Base-by-base conservation (phyloP, 2,888 invertebrate genomes). In the Euplexia lucipara region DNA sequence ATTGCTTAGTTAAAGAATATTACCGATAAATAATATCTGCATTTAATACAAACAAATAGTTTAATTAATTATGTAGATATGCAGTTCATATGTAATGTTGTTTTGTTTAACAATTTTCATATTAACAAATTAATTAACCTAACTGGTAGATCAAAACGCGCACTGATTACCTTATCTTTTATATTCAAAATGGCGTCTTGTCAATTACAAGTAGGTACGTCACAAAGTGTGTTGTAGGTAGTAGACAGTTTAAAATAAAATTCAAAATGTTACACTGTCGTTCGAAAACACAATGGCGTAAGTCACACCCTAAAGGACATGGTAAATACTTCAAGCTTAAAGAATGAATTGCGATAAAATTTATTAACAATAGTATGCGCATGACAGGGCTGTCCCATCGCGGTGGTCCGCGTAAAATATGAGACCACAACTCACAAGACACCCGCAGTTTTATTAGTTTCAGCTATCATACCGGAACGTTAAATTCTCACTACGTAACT, bases 281-380 rank as follows among this genome's bases (percentile, higher is more conserved):
- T 45, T 22, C 8, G 6, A 65, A 44, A 42, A 42, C 41, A 20
- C 52, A 78, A 73, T 53, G 42, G 12, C 41, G 14, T 26, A 14
- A 35, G 14, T 30, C 22, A 8, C 30, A 59, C 39, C 54, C 45
- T 18, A 54, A 67, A 51, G 18, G 51, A 22, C 32, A 35, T n/a
- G n/a, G n/a, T n/a, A n/a, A n/a, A n/a, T n/a, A n/a, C n/a, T n/a
- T n/a, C n/a, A n/a, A n/a, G n/a, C n/a, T n/a, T n/a, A n/a, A n/a
- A n/a, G n/a, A n/a, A n/a, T n/a, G n/a, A n/a, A n/a, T n/a, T 48
- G 48, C 56, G 47, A 70, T 67, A 66, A 68, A 81, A 77, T 82
- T 75, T 82, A 79, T 77, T 81, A 77, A 77, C 74, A 80, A 70
- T 68, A 53, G 59, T 45, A 49, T 49, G 48, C 54, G 45, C 59